Evolutionary conservation across 2,113 vertebrate genomes (phyloP).

Genomic region (Noturus placidus): DNA sequence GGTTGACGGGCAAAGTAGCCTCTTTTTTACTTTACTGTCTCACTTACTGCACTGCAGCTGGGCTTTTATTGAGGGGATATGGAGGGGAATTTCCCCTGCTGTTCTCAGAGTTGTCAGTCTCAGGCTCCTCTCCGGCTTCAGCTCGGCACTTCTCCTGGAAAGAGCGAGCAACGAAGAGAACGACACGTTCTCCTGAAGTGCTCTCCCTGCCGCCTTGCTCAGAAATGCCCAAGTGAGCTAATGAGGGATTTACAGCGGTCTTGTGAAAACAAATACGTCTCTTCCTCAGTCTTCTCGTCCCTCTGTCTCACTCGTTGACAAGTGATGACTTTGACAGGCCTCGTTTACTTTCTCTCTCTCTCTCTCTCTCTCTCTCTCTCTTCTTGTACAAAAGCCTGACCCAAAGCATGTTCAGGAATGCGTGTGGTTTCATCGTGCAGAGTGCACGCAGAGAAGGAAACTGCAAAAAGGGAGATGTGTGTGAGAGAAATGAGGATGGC

Average conservation of each 20-base stretch:
- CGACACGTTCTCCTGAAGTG: constrained; percentile 16
- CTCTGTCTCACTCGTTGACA: constrained; percentile 43
- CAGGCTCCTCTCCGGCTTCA: constrained; percentile 38
- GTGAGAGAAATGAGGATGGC: constrained; percentile 22
- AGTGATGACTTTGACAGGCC: constrained; percentile 63
- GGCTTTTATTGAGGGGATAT: constrained; percentile 52
- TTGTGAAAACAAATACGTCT: constrained; percentile 61
- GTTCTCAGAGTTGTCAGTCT: constrained; percentile 40
- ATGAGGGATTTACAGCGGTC: constrained; percentile 57
- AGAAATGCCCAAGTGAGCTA: constrained; percentile 58
- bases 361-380: not conserved
- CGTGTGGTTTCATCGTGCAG: constrained; percentile 32
- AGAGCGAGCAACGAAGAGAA: constrained; percentile 9
- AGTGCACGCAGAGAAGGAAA: not conserved
- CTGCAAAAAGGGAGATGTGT: constrained; percentile 21
- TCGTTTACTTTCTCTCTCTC: constrained; percentile 6
- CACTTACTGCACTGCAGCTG: constrained; percentile 55
- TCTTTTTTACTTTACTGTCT: constrained; percentile 45
- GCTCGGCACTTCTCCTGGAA: constrained; percentile 9
- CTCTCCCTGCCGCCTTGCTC: constrained; percentile 23
- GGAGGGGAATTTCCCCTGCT: constrained; percentile 47
- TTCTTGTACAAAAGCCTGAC: constrained; percentile 36
- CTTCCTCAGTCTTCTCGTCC: constrained; percentile 53
- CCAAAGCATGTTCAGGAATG: constrained; percentile 36
- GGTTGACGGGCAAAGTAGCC: constrained; percentile 36